phyloP scores from a whole-genome alignment of 2,888 invertebrate genomes.

The Cerceris ruficornis region DNA sequence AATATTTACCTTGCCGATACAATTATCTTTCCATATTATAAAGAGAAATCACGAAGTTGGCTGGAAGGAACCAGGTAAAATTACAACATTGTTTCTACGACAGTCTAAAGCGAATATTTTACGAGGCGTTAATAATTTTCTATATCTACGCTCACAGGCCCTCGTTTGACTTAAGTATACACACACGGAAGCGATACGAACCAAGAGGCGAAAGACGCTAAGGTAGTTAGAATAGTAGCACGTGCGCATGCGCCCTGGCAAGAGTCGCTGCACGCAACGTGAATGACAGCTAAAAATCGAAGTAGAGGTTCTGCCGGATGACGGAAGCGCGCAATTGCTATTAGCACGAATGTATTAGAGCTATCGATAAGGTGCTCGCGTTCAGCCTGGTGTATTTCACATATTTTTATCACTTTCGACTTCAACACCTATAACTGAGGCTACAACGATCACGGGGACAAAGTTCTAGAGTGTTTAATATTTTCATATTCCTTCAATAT shows the following conservation, averaged over 20 bases:
- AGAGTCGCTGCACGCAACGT: slow-evolving; percentile 20
- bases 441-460: no score
- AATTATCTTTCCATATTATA: no score
- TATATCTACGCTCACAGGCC: slow-evolving; percentile 28
- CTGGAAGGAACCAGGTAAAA: no score
- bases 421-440: no score
- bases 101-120: no score
- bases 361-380: neutral
- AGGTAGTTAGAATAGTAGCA: slow-evolving; percentile 25
- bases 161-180: slow-evolving; percentile 43
- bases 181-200: slow-evolving; percentile 25
- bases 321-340: slow-evolving; percentile 23
- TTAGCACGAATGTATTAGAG: slow-evolving; percentile 7
- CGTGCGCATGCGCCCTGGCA: slow-evolving; percentile 28
- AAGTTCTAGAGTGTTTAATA: no score
- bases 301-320: neutral
- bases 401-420: no score
- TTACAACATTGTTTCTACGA: no score
- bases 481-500: no score
- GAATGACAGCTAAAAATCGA: slow-evolving; percentile 16
- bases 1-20: no score
- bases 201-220: slow-evolving; percentile 8
- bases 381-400: no score
- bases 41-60: no score
- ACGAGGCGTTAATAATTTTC: neutral